Evolutionary conservation across 2,113 vertebrate species (phyloP).

Genomic region (Epinephelus cyanopodus): DNA sequence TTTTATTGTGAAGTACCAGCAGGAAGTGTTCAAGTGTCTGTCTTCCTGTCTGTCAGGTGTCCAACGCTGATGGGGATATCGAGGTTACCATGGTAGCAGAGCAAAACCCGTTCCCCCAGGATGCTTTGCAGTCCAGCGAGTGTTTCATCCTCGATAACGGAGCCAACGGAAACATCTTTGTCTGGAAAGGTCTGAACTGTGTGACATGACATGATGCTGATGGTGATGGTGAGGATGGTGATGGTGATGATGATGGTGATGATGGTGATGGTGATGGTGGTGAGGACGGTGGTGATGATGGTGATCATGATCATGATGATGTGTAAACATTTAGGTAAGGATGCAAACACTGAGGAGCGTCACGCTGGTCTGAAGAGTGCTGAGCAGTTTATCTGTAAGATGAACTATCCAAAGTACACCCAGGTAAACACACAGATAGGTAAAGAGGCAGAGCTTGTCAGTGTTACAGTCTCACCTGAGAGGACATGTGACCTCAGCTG

Average conservation of each 20-base stretch:
- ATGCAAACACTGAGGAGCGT: slow-evolving; percentile 40
- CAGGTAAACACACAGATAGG: not conserved
- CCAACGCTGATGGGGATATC: slow-evolving; percentile 84
- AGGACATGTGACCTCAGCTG: no score
- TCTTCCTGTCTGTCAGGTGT: slow-evolving; percentile 81
- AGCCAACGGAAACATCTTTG: slow-evolving; percentile 43
- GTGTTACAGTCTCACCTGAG: slow-evolving; percentile 13
- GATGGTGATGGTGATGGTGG: no score
- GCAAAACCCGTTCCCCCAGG: slow-evolving; percentile 89
- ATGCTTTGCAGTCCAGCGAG: slow-evolving; percentile 85
- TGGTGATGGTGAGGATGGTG: no score
- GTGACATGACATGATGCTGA: no score
- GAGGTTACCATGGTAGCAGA: slow-evolving; percentile 86
- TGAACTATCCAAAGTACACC: slow-evolving; percentile 36
- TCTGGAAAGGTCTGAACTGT: slow-evolving; percentile 59
- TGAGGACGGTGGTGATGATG: no score
- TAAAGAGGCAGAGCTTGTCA: not conserved
- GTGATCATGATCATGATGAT: no score
- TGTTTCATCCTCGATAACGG: slow-evolving; percentile 86
- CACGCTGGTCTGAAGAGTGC: slow-evolving; percentile 21
- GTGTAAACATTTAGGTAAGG: slow-evolving; percentile 42
- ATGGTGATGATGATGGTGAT: no score
- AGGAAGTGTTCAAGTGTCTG: not conserved
- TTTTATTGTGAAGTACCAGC: not conserved
- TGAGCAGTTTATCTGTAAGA: slow-evolving; percentile 47